phyloP scores from a whole-genome alignment of 2,797 vertebrate species.

The Hemitrygon akajei region DNA sequence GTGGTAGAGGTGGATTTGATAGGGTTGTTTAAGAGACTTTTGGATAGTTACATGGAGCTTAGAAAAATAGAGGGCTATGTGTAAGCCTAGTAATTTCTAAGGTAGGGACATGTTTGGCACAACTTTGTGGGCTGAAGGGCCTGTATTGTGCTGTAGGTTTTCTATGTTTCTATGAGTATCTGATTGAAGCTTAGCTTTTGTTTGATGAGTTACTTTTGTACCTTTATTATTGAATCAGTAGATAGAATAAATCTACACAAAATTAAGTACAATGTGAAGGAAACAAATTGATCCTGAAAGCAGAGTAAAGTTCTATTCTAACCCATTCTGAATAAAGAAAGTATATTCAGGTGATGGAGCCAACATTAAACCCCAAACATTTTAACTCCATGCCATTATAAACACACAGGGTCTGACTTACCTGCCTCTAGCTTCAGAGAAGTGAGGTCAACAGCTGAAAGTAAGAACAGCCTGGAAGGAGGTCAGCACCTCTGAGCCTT shows the following conservation, averaged over 20 bases:
- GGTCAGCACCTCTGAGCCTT: too few relatives aligned
- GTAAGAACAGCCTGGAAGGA: neutral
- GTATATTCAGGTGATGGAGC: neutral
- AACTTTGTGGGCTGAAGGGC: too few relatives aligned
- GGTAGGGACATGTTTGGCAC: too few relatives aligned
- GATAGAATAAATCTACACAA: neutral
- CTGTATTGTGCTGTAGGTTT: too few relatives aligned
- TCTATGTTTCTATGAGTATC: too few relatives aligned
- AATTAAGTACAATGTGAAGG: neutral
- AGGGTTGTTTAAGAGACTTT: too few relatives aligned
- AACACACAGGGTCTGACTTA: neutral
- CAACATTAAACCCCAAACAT: neutral
- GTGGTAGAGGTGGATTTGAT: too few relatives aligned
- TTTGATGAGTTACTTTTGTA: neutral
- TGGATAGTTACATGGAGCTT: too few relatives aligned
- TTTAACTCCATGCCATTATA: neutral
- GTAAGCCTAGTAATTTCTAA: too few relatives aligned
- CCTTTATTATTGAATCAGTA: neutral
- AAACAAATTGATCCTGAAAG: neutral
- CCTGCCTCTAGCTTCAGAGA: neutral
- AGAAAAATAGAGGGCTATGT: too few relatives aligned
- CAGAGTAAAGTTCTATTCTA: neutral
- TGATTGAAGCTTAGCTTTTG: neutral
- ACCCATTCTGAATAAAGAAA: neutral
- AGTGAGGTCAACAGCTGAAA: neutral